phyloP scores from a whole-genome alignment of 1,140 invertebrate species.

The Lepidurus arcticus region DNA sequence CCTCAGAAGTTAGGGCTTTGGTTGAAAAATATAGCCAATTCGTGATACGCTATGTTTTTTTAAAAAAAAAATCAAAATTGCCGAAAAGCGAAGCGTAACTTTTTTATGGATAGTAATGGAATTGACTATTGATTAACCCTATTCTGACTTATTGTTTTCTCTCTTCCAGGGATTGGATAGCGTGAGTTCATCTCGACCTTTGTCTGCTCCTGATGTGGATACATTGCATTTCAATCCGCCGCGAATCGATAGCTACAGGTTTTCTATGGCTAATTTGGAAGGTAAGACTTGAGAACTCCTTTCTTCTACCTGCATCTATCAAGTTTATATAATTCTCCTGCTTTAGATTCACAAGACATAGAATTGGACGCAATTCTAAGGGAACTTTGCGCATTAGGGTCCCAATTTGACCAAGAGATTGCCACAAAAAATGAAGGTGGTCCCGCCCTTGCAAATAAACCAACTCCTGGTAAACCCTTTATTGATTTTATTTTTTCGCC shows the following conservation, averaged over 20 bases:
- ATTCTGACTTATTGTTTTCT: constrained; percentile 1
- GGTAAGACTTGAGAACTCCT: constrained; percentile 46
- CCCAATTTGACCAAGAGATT: constrained; percentile 60
- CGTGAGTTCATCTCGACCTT: constrained; percentile 50
- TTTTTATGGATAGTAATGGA: too few species aligned
- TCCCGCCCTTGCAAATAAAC: constrained; percentile 20
- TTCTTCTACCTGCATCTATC: constrained; percentile 16
- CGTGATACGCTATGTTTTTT: too few species aligned
- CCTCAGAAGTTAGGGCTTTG: too few species aligned
- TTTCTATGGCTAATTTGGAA: constrained; percentile 87
- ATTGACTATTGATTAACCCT: not conserved
- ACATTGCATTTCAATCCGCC: constrained; percentile 51
- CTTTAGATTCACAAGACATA: constrained; percentile 83
- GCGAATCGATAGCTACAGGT: constrained; percentile 77
- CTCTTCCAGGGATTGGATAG: constrained; percentile 58
- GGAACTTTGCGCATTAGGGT: constrained; percentile 83
- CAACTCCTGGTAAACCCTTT: constrained; percentile 17
- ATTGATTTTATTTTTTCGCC: not conserved
- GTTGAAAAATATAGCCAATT: too few species aligned
- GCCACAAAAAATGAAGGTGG: constrained; percentile 35
- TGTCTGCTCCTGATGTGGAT: constrained; percentile 50
- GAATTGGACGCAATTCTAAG: constrained; percentile 92
- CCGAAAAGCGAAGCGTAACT: too few species aligned
- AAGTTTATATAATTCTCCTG: constrained; percentile 24
- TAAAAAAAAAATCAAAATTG: too few species aligned